phyloP scores from a whole-genome alignment of 2,113 vertebrate species.

The Daphoenositta chrysoptera region DNA sequence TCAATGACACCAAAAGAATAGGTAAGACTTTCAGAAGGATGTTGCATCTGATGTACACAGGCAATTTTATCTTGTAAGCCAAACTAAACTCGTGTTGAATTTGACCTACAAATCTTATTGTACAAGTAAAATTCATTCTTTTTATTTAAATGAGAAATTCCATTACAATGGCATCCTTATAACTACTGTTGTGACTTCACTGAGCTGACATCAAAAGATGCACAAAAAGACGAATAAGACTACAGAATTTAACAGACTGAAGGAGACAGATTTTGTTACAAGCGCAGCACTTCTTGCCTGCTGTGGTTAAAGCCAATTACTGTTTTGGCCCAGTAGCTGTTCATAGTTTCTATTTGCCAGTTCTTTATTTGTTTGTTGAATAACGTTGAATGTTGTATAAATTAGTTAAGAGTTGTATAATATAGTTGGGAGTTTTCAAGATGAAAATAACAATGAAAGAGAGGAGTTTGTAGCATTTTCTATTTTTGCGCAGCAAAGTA shows the following conservation, averaged over 20 bases:
- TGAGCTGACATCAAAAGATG: background rate
- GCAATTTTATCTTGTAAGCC: background rate
- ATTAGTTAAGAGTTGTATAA: background rate
- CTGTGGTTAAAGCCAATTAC: background rate
- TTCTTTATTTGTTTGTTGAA: background rate
- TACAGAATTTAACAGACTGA: background rate
- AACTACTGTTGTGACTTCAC: background rate
- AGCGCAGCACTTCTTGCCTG: background rate
- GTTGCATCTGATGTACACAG: background rate
- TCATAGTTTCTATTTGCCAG: background rate
- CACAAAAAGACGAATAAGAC: background rate
- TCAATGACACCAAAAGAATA: conserved; percentile 90
- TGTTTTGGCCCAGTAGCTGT: background rate
- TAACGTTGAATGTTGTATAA: background rate
- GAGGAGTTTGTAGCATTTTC: background rate
- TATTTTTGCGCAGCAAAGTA: background rate
- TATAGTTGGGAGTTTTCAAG: background rate
- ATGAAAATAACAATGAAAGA: background rate
- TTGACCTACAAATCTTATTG: background rate
- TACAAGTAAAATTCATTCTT: background rate
- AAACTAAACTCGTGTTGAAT: rapidly evolving
- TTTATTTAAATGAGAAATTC: background rate
- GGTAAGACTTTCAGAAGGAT: conserved; percentile 66
- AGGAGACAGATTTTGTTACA: background rate
- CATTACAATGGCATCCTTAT: background rate